Evolutionary conservation across 1,140 invertebrate species (phyloP).

Genomic region (Hycleus cichorii): DNA sequence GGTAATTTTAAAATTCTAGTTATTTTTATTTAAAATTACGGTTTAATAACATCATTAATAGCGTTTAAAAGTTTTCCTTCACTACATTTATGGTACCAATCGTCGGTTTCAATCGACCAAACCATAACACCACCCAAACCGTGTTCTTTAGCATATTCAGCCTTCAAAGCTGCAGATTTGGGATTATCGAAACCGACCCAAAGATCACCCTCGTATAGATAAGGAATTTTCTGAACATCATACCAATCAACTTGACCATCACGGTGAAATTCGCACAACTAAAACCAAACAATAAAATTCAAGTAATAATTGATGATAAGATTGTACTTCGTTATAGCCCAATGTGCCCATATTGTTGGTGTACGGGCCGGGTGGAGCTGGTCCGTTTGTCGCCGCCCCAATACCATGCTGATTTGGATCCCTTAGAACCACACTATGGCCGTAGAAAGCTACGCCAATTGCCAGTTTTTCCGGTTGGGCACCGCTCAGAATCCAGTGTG

Average conservation of each 20-base stretch:
- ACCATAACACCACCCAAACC: slow-evolving; percentile 5
- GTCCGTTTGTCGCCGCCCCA: slow-evolving; percentile 43
- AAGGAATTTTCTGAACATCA: slow-evolving; percentile 50
- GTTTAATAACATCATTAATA: no score
- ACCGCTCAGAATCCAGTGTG: no score
- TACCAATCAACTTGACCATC: slow-evolving; percentile 45
- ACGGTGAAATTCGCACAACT: background rate
- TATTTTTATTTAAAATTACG: no score
- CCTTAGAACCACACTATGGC: slow-evolving; percentile 50
- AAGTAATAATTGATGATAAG: no score
- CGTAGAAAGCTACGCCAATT: slow-evolving; percentile 55
- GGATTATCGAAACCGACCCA: slow-evolving; percentile 70
- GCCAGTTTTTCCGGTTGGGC: no score
- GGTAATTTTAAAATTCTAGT: no score
- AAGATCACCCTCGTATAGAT: slow-evolving; percentile 52
- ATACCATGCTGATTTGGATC: slow-evolving; percentile 38
- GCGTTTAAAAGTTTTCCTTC: no score
- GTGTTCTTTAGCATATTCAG: background rate
- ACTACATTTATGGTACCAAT: slow-evolving; percentile 38
- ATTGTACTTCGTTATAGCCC: slow-evolving; percentile 50
- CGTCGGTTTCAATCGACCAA: slow-evolving; percentile 67
- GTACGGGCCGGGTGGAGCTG: slow-evolving; percentile 43
- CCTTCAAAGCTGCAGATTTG: slow-evolving; percentile 46
- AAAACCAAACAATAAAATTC: no score
- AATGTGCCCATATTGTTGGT: slow-evolving; percentile 50